Evolutionary conservation across 2,888 invertebrate genomes (phyloP), one percentile per base, ranked within the genome.

Genomic region (Tyria jacobaeae): DNA sequence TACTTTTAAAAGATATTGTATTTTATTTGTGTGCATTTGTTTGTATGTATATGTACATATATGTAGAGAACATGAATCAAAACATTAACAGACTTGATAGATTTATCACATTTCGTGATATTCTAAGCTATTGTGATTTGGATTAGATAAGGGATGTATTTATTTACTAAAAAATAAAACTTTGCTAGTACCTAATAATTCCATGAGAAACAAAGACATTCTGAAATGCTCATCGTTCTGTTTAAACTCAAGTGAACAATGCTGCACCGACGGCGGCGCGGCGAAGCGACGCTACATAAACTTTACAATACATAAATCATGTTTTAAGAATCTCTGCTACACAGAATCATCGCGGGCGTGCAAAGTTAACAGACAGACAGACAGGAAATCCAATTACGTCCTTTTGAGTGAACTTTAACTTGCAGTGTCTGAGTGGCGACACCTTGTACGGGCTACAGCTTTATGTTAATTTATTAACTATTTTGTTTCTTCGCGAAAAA

Each of bases 301-400:
- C 47, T 54, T 31, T 15, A 49, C 24, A 17, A 62, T 48, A 56
- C 31, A 55, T 51, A 21, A 53, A 53, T 47, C 50, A 66, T 50
- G 65, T 57, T 54, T 34, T 35, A 56, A 63, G 59, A 60, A 61
- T 69, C 56, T 57, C 48, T 15, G 31, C 37, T 44, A 17, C 21
- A 49, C 53, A 10, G 53, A 37, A 49, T 31, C 34, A 31, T 39
- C 24, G 6, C 39, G 21, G 27, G 27, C 27, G 39, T 41, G 60
- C 52, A 15, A 56, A 66, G 60, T 70, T 53, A 62, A 54, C 61
- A 31, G 52, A 24, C 54, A 31, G 52, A 24, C 54, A 17, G 48
- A 44, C 49, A 53, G 65, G 69, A 65, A 73, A 73, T 71, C 51
- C 57, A 65, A 73, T 73, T 75, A 75, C 12, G 53, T 65, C 44